Conservation (phyloP, 2,113 vertebrate genomes). For the Speoplatyrhinus poulsoni region DNA sequence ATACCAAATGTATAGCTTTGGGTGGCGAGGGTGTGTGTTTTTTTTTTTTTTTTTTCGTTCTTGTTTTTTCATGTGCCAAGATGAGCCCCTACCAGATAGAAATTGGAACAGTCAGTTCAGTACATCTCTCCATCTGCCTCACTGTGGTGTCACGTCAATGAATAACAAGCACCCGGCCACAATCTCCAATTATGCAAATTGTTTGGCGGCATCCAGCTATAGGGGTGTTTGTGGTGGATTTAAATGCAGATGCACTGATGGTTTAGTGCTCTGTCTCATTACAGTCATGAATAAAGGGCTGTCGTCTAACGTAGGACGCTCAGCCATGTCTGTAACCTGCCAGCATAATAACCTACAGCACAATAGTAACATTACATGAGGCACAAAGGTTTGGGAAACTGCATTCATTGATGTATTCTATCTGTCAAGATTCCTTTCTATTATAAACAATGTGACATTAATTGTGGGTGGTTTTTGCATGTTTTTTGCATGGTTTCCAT, state of each 20-base stretch:
- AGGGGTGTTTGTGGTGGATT: constrained; percentile 53
- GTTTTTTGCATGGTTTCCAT: constrained; percentile 8
- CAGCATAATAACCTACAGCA: constrained; percentile 7
- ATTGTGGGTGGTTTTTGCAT: constrained; percentile 3
- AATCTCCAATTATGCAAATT: constrained; percentile 71
- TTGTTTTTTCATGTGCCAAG: constrained; percentile 14
- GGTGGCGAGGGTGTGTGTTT: constrained; percentile 18
- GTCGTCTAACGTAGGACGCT: constrained; percentile 11
- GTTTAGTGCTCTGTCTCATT: constrained; percentile 51
- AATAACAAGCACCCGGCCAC: constrained; percentile 66
- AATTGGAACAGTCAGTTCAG: constrained; percentile 64
- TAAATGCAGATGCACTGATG: constrained; percentile 63
- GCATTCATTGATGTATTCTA: no score
- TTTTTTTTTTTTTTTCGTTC: neutral
- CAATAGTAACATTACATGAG: constrained; percentile 15
- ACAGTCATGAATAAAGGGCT: constrained; percentile 41
- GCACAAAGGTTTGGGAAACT: constrained; percentile 13
- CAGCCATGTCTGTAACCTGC: constrained; percentile 21
- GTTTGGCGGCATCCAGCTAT: constrained; percentile 50
- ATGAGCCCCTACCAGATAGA: constrained; percentile 22
- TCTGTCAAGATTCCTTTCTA: no score
- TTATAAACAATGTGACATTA: neutral
- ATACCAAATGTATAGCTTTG: constrained; percentile 10
- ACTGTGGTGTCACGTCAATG: constrained; percentile 57
- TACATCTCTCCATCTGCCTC: constrained; percentile 62